phyloP scores from a whole-genome alignment of 2,888 invertebrate genomes.

The Agonopterix arenella region DNA sequence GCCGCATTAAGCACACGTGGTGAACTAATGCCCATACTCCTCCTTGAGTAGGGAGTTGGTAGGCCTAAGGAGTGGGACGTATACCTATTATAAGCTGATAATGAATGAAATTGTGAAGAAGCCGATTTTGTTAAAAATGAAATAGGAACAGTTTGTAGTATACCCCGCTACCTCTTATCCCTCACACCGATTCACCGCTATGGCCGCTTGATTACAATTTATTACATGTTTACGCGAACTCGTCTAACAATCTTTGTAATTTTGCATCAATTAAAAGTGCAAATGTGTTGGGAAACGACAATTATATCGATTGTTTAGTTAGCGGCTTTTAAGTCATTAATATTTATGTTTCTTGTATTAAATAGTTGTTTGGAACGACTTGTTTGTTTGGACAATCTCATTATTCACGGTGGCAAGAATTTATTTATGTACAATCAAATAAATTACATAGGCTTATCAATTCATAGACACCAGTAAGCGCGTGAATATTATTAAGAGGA shows the following conservation, averaged over 20 bases:
- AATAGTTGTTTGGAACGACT: neutral
- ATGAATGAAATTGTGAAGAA: no score
- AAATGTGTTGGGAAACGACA: constrained; percentile 22
- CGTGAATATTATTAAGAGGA: no score
- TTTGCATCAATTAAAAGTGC: constrained; percentile 22
- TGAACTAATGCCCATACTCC: no score
- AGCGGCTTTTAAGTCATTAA: neutral
- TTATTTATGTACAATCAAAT: neutral
- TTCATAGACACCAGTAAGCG: no score
- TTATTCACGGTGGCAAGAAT: neutral
- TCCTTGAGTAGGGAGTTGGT: no score
- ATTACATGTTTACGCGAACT: constrained; percentile 31
- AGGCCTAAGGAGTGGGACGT: no score
- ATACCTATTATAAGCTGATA: no score
- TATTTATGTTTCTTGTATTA: neutral
- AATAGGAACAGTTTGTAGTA: no score
- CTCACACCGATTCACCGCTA: neutral
- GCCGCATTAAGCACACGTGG: no score
- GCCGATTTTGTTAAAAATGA: no score
- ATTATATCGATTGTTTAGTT: constrained; percentile 10
- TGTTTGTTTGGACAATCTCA: neutral
- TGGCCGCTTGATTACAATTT: constrained; percentile 23
- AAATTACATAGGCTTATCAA: no score
- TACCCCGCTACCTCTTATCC: neutral
- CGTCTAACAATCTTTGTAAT: constrained; percentile 22